Percentiles rank a stretch among this genome's conserved stretches.
These are phyloP conservation scores for Trichogramma pretiosum DNA, from an alignment of 1,140 invertebrate genomes.

Conservation along the genomic window DNA sequence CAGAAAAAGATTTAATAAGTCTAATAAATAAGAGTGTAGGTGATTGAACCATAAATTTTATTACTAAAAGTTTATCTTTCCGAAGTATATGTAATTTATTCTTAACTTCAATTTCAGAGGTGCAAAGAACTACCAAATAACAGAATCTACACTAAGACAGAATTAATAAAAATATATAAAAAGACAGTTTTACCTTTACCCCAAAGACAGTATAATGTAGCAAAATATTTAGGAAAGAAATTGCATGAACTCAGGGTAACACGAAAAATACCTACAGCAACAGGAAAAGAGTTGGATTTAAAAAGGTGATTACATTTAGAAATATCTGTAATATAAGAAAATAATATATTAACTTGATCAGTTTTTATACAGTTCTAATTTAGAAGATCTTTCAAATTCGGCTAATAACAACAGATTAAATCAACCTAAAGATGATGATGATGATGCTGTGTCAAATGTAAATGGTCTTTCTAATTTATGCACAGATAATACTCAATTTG, in stretches of 20 bases:
- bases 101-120: slow-evolving; percentile 22
- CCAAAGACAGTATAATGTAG: slow-evolving; percentile 21
- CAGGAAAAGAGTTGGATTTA: slow-evolving; percentile 1
- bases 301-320: slow-evolving; percentile 18
- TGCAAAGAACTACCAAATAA: slow-evolving; percentile 26
- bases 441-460: too few relatives aligned
- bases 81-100: slow-evolving; percentile 10
- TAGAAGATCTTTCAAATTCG: neutral
- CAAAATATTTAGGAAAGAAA: slow-evolving; percentile 16
- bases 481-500: slow-evolving; percentile 3
- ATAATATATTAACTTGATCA: too few relatives aligned
- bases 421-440: neutral
- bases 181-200: slow-evolving; percentile 29
- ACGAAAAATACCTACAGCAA: slow-evolving; percentile 10
- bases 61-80: slow-evolving; percentile 3
- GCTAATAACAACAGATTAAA: neutral
- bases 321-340: too few relatives aligned
- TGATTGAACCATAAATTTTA: slow-evolving; percentile 3
- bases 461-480: slow-evolving; percentile 1
- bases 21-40: slow-evolving; percentile 28
- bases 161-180: slow-evolving; percentile 30
- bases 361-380: too few relatives aligned
- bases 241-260: slow-evolving; percentile 14
- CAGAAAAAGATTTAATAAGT: slow-evolving; percentile 25
- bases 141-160: slow-evolving; percentile 20